These are phyloP conservation scores for Holacanthella duospinosa DNA, from an alignment of 2,888 invertebrate species.

Conservation along the genomic window DNA sequence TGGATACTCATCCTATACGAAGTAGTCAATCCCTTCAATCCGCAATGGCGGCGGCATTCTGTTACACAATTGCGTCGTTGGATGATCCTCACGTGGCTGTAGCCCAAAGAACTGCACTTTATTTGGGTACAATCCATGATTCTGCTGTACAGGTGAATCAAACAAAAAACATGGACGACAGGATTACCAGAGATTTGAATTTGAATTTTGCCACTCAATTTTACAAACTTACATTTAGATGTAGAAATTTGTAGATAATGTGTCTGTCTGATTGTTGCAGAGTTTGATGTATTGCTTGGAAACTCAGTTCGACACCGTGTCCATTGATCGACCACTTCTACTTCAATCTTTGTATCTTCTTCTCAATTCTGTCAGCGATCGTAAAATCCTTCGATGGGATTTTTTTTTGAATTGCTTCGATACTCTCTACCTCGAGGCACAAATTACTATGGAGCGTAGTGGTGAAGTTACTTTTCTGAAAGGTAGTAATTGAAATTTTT, in stretches of 20 bases:
- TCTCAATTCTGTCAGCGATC: slow-evolving; percentile 81
- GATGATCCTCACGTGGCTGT: slow-evolving; percentile 92
- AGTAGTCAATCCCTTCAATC: slow-evolving; percentile 77
- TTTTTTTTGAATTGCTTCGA: slow-evolving; percentile 96
- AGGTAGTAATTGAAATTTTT: slow-evolving; percentile 48
- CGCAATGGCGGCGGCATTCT: slow-evolving; percentile 90
- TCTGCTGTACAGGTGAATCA: slow-evolving; percentile 65
- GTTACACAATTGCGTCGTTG: slow-evolving; percentile 88
- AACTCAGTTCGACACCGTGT: slow-evolving; percentile 94
- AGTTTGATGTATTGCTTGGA: slow-evolving; percentile 86
- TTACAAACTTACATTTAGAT: neutral
- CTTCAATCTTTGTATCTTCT: slow-evolving; percentile 89
- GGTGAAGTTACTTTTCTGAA: slow-evolving; percentile 73
- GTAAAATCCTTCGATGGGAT: slow-evolving; percentile 87
- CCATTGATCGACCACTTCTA: slow-evolving; percentile 91
- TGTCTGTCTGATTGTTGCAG: slow-evolving; percentile 47
- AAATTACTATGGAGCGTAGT: slow-evolving; percentile 73
- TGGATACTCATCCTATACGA: slow-evolving; percentile 78
- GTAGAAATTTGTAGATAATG: neutral
- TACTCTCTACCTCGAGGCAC: slow-evolving; percentile 87
- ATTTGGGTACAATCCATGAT: slow-evolving; percentile 86
- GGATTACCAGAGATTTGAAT: neutral
- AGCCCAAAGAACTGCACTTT: slow-evolving; percentile 82
- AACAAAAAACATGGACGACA: neutral
- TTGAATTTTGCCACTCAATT: neutral